Evolutionary conservation across 2,797 vertebrate genomes (phyloP).

Genomic region (Sylvilagus floridanus): DNA sequence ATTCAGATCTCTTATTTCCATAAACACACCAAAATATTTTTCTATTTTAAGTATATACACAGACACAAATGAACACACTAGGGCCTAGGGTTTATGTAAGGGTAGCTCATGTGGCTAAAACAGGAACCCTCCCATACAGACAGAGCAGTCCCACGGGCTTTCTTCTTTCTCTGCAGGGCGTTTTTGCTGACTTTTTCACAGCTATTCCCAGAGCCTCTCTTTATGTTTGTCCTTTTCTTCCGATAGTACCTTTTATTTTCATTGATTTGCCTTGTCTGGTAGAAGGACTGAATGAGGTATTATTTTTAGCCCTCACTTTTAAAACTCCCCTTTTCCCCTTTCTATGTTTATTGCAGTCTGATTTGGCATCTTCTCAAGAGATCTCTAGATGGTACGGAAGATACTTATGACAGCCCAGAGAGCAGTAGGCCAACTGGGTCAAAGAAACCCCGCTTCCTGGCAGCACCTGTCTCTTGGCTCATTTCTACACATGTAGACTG

Average conservation of each 20-base stretch:
- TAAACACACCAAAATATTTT: not conserved
- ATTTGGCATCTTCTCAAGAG: conserved; percentile 34
- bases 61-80: not conserved
- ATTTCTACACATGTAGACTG: not conserved
- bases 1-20: not conserved
- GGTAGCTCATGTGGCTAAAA: not conserved
- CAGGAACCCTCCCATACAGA: not conserved
- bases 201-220: not conserved
- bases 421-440: not conserved
- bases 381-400: not conserved
- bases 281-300: conserved; percentile 2
- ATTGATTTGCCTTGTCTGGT: conserved; percentile 30
- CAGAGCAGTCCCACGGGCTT: not conserved
- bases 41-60: not conserved
- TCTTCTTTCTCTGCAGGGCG: not conserved
- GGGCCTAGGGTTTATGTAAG: not conserved
- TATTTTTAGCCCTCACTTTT: conserved; percentile 56
- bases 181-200: conserved; percentile 21
- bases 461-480: not conserved
- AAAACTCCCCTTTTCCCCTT: not conserved
- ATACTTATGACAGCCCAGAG: not conserved
- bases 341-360: conserved; percentile 34
- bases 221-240: not conserved
- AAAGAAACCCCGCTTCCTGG: not conserved
- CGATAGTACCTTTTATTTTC: conserved; percentile 35